phyloP scores from a whole-genome alignment of 2,113 vertebrate species.

The Oophaga pumilio region DNA sequence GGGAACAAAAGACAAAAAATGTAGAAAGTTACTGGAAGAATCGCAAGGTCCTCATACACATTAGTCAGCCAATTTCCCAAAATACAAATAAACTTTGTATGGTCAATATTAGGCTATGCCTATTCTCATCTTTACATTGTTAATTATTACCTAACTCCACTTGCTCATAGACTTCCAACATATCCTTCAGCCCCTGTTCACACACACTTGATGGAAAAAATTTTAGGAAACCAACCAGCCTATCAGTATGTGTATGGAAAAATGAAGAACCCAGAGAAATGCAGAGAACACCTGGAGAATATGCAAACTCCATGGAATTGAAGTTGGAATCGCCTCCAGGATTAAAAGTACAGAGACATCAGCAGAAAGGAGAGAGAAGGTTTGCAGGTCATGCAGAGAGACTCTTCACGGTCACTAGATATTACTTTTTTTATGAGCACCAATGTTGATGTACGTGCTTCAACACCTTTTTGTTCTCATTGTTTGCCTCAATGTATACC shows the following conservation, averaged over 20 bases:
- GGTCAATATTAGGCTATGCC: no score
- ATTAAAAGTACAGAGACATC: neutral
- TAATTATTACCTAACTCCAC: neutral
- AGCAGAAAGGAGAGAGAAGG: neutral
- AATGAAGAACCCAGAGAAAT: no score
- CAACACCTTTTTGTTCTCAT: conserved; percentile 1
- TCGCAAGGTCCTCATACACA: no score
- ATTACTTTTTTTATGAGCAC: neutral
- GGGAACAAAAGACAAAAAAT: no score
- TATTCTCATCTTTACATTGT: no score
- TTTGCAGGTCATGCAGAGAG: neutral
- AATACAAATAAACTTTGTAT: no score
- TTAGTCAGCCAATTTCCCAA: no score
- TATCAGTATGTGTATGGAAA: neutral
- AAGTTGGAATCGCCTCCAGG: neutral
- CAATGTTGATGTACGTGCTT: neutral
- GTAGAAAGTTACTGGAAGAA: no score
- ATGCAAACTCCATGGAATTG: neutral
- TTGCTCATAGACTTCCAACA: neutral
- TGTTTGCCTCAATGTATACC: neutral
- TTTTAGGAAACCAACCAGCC: neutral
- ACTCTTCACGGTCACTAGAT: neutral
- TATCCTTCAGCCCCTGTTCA: neutral
- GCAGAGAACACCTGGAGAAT: neutral
- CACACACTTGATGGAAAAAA: neutral